These are phyloP conservation scores for Drosophila littoralis DNA, from an alignment of 1,140 invertebrate genomes.

Conservation along the genomic window DNA sequence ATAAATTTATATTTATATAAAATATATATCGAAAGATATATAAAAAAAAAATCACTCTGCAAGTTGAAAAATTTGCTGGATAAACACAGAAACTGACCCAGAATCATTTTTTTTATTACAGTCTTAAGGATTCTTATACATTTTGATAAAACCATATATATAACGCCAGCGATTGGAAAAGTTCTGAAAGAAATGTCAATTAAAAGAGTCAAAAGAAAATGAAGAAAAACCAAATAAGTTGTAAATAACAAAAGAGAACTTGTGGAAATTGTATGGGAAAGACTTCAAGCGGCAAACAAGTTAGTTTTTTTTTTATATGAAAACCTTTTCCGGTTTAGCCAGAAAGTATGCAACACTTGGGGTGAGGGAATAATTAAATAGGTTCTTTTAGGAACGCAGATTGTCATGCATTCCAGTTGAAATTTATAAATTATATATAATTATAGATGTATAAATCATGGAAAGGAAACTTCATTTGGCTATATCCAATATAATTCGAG, in stretches of 20 bases:
- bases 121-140: slow-evolving; percentile 52
- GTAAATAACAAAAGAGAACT: not conserved
- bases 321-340: not conserved
- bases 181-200: slow-evolving; percentile 74
- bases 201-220: slow-evolving; percentile 28
- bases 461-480: too few species aligned
- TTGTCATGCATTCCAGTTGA: too few species aligned
- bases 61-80: too few species aligned
- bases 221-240: slow-evolving; percentile 25
- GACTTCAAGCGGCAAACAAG: too few species aligned
- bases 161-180: slow-evolving; percentile 84
- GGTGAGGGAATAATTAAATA: not conserved
- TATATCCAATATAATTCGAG: too few species aligned
- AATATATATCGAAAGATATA: too few species aligned
- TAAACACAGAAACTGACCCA: not conserved
- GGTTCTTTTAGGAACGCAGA: too few species aligned
- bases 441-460: too few species aligned
- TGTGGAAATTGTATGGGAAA: too few species aligned
- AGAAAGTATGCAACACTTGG: slow-evolving; percentile 13
- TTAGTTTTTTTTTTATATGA: not conserved
- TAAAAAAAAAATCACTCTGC: too few species aligned
- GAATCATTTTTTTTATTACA: slow-evolving; percentile 8
- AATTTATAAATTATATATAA: too few species aligned
- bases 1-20: too few species aligned
- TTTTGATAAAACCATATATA: slow-evolving; percentile 78